These are phyloP conservation scores for Musca domestica DNA, from an alignment of 1,140 invertebrate genomes.

Conservation along the genomic window DNA sequence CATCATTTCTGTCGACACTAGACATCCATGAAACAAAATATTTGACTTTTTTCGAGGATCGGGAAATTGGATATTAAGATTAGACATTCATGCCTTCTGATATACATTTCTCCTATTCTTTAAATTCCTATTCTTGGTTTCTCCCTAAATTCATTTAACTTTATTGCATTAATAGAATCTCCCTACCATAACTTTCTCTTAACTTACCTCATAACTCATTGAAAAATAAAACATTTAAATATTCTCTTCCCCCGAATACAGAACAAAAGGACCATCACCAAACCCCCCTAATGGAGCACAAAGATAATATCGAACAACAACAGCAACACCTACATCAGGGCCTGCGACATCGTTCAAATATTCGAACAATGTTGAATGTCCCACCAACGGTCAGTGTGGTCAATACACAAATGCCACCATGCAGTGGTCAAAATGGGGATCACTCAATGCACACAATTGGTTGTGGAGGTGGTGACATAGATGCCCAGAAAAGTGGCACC, in stretches of 20 bases:
- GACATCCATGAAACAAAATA: no score
- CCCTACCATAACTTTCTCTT: no score
- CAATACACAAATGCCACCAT: constrained; percentile 46
- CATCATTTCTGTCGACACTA: no score
- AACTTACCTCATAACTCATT: no score
- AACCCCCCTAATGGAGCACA: neutral
- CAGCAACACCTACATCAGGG: constrained; percentile 9
- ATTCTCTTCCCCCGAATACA: neutral
- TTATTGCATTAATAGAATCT: no score
- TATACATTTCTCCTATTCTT: no score
- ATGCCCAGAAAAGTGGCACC: constrained; percentile 20
- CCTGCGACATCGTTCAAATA: constrained; percentile 8
- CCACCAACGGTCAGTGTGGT: constrained; percentile 47
- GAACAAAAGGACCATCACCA: constrained; percentile 23
- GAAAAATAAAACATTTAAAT: no score
- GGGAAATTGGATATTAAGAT: no score
- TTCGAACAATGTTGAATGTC: constrained; percentile 35
- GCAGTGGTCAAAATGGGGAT: constrained; percentile 44
- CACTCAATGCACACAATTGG: constrained; percentile 28
- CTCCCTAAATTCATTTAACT: no score
- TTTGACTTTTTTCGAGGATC: no score
- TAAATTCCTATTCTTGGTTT: no score
- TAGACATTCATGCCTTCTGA: no score
- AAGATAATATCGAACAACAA: neutral
- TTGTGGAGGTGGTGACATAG: neutral